Percentiles rank a stretch among this genome's conserved stretches.
These are phyloP conservation scores for Anisognathus igniventris DNA, from an alignment of 2,797 vertebrate species.

Conservation along the genomic window DNA sequence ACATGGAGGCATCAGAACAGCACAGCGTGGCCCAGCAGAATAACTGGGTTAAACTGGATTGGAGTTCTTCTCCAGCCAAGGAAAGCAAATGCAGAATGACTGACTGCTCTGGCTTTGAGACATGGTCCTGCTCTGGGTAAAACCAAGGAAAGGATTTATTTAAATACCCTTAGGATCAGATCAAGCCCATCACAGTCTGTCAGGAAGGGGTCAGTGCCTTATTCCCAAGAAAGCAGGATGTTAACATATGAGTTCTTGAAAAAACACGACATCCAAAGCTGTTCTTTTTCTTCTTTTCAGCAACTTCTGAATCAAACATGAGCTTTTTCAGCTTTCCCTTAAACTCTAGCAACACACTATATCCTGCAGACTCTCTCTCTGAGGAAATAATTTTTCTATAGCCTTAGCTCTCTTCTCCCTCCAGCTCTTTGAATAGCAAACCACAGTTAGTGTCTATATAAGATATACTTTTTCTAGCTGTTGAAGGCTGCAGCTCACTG, in stretches of 20 bases:
- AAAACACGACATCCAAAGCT: neutral
- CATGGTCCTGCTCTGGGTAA: neutral
- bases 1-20: neutral
- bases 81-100: neutral
- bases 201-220: neutral
- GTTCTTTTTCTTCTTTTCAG: neutral
- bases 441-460: neutral
- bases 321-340: neutral
- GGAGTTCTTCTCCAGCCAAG: neutral
- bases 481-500: neutral
- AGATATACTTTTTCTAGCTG: neutral
- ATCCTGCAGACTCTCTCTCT: neutral
- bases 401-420: neutral
- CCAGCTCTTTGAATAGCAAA: slow-evolving; percentile 10
- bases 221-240: neutral
- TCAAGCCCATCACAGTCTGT: neutral
- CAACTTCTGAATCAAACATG: neutral
- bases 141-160: neutral
- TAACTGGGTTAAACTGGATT: neutral
- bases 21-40: neutral
- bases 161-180: neutral
- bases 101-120: neutral
- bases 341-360: neutral
- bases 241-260: neutral
- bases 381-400: slow-evolving; percentile 6